These are phyloP conservation scores for Pardalotus punctatus DNA, from an alignment of 2,113 vertebrate species.

Conservation along the genomic window DNA sequence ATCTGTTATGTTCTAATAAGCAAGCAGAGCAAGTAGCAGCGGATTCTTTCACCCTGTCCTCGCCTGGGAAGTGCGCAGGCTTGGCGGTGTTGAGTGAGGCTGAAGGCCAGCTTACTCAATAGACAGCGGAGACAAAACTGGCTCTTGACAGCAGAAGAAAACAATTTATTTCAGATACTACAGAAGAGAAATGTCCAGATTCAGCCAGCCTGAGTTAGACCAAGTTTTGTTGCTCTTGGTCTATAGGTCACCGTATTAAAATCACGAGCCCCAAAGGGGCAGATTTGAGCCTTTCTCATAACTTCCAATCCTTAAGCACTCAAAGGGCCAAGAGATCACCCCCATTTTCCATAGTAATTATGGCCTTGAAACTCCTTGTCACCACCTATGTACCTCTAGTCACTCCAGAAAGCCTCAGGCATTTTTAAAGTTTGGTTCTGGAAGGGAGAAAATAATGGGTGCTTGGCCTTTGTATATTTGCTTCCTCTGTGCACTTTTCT, in stretches of 20 bases:
- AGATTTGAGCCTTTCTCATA: background rate
- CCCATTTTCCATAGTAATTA: background rate
- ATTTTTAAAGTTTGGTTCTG: background rate
- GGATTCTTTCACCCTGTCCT: background rate
- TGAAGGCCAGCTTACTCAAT: background rate
- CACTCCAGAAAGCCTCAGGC: background rate
- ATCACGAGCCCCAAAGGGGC: background rate
- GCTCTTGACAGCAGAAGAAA: background rate
- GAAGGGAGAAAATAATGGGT: background rate
- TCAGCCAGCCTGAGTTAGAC: background rate
- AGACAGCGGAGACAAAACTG: background rate
- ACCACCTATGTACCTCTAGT: background rate
- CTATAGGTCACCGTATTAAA: background rate
- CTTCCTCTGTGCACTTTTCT: background rate
- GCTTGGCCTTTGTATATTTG: background rate
- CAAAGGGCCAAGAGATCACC: background rate
- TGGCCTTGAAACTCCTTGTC: background rate
- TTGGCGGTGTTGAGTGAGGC: background rate
- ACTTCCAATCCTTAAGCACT: background rate
- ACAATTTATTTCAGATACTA: background rate
- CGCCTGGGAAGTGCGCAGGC: background rate
- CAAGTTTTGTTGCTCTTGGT: background rate
- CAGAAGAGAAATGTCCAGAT: background rate
- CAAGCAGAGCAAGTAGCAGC: background rate
- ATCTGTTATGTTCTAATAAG: background rate